Base-by-base conservation (phyloP, 1,140 invertebrate genomes). In the Bombus sibiricus region DNA sequence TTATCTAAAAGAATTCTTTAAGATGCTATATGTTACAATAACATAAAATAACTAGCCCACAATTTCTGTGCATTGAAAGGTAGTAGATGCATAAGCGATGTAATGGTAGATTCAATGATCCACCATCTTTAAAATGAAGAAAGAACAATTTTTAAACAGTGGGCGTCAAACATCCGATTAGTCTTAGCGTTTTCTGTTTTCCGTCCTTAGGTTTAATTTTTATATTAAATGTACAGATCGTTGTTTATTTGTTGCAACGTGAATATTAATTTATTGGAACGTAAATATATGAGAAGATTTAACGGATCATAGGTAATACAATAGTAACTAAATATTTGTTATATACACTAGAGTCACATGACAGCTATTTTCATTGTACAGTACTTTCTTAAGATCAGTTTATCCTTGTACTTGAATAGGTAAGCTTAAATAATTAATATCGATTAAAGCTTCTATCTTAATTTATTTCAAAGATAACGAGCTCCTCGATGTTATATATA, bases 201-300 rank as follows among this genome's bases (percentile, higher is more conserved):
- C 94, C 94, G 94, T 95, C 94, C 94, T 93, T 95, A 94, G 93
- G 79, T 92, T 94, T 95, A 95, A 93, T 94, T 95, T 95, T 94
- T 89, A 91, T 88, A 91, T 89, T 86, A 89, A 84, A 85, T 91
- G 88, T 91, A 91, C 87, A 91, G 79, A 92, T 90, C 90, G 88
- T 90, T 91, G 86, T 92, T 88, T 89, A 90, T 92, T 89, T 86
- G 85, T 89, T 89, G 80, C 87, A 89, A 90, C 88, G 84, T 90
- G 68, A 88, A 90, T 85, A 92, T 89, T 90, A 90, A 88, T 90
- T 91, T 91, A 92, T 91, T 88, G 78, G 57, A 88, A 86, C 81
- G 53, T 86, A 82, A 90, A 83, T 83, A 90, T 86, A 90, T 43
- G 43, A 88, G 62, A 86, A 81, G 59, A 88, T 88, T 83, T 84